Base-by-base conservation (phyloP, 2,113 vertebrate species). In the Fulica atra region DNA sequence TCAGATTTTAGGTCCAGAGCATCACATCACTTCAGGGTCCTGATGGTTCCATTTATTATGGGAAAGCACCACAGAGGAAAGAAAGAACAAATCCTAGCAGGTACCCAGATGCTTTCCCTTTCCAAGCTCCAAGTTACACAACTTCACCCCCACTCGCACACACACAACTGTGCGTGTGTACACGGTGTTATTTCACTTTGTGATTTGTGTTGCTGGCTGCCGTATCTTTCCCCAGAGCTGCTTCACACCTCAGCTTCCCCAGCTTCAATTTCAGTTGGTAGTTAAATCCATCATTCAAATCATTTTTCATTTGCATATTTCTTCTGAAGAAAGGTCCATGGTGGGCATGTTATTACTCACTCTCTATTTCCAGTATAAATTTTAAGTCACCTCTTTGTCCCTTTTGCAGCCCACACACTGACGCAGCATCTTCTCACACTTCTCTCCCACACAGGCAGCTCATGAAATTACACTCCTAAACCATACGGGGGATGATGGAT, bases 381-480 rank as follows among this genome's bases (percentile, higher is more conserved):
- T 93, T 76, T 48, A 93, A 95, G 83, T 96, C 92, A 89, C 92
- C 95, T 85, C 86, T 95, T 94, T 92, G 88, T 95, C 93, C 93
- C 88, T 79, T 46, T 31, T 48, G 88, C 92, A 93, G 73, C 96
- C 96, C 92, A 96, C 96, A 66, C 93, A 95, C 86, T 97, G 96
- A 96, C 86, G 93, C 95, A 94, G 92, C 95, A 93, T 93, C 95
- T 95, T 93, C 95, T 94, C 95, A 82, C 95, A 89, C 86, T 91
- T 92, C 88, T 85, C 96, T 94, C 96, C 95, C 96, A 96, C 95
- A 72, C 96, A 96, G 69, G 92, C 92, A 94, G 91, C 61, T 96
- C 93, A 88, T 56, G 86, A 90, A 96, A 95, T 94, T 89, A 91
- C 91, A 93, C 92, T 96, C 77, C 66, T 50, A 29, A 95, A 23